Percentiles rank a stretch among this genome's conserved stretches.
phyloP scores from a whole-genome alignment of 1,140 invertebrate genomes.

The Manduca sexta region DNA sequence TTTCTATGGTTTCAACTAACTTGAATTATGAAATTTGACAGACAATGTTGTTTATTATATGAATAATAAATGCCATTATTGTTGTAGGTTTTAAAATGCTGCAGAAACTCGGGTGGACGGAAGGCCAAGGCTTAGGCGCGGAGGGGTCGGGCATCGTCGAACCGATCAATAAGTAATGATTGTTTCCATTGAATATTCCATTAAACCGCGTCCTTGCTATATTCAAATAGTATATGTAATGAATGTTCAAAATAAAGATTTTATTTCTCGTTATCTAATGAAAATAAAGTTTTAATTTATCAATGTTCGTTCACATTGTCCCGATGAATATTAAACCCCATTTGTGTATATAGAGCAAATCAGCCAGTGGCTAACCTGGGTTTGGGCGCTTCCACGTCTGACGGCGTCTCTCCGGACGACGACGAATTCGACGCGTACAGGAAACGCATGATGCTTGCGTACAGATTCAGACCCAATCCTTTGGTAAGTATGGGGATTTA shows the following conservation, averaged over 20 bases:
- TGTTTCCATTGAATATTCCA: no score
- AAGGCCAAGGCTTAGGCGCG: constrained; percentile 92
- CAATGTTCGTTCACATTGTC: no score
- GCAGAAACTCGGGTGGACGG: constrained; percentile 89
- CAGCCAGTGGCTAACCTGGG: constrained; percentile 85
- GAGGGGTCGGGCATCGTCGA: constrained; percentile 91
- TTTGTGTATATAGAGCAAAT: no score
- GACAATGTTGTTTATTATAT: no score
- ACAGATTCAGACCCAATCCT: constrained; percentile 96
- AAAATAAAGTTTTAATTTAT: no score
- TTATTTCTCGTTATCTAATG: no score
- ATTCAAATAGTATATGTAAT: no score
- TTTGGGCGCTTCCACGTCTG: constrained; percentile 84
- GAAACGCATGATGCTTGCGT: constrained; percentile 98
- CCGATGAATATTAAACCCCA: no score
- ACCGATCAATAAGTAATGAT: constrained; percentile 91
- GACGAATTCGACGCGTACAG: constrained; percentile 97
- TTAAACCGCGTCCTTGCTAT: no score
- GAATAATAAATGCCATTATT: background rate
- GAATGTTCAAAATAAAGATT: no score
- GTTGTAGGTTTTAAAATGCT: constrained; percentile 92
- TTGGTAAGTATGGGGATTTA: constrained; percentile 79
- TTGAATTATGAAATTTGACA: no score
- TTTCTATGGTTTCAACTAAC: no score
- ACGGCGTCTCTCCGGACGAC: constrained; percentile 85